Evolutionary conservation across 2,797 vertebrate species (phyloP).

Genomic region (Centropyge bicolor): DNA sequence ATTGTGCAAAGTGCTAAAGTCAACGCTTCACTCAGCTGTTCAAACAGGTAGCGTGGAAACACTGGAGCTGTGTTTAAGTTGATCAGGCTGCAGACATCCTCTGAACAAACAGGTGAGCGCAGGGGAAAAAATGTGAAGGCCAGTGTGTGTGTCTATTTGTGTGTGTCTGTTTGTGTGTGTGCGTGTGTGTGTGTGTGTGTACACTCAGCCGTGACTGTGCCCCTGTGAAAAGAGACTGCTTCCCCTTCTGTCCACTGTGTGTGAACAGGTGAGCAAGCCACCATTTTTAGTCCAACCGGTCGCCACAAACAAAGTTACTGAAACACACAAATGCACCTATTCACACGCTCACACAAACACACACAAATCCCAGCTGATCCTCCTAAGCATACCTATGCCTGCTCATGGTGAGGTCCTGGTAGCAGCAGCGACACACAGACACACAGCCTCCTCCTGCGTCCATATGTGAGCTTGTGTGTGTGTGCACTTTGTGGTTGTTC

Average conservation of each 20-base stretch:
- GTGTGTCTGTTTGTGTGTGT: slow-evolving; percentile 31
- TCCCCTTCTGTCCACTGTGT: slow-evolving; percentile 70
- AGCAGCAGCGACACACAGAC: slow-evolving; percentile 24
- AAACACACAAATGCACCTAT: slow-evolving; percentile 60
- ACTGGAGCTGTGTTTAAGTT: slow-evolving; percentile 72
- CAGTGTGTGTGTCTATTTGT: slow-evolving; percentile 32
- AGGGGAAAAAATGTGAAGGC: slow-evolving; percentile 52
- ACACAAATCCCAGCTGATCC: slow-evolving; percentile 68
- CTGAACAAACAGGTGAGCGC: slow-evolving; percentile 80
- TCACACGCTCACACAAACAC: slow-evolving; percentile 52
- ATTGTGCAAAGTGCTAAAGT: slow-evolving; percentile 80
- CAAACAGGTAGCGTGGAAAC: slow-evolving; percentile 83
- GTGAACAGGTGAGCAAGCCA: slow-evolving; percentile 83
- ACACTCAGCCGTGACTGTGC: slow-evolving; percentile 60
- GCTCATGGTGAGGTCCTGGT: slow-evolving; percentile 43
- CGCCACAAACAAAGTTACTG: slow-evolving; percentile 59
- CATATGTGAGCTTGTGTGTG: slow-evolving; percentile 23
- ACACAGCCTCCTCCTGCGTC: slow-evolving; percentile 37
- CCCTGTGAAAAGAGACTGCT: slow-evolving; percentile 56
- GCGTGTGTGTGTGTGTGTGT: slow-evolving; percentile 46
- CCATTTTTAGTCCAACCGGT: slow-evolving; percentile 52
- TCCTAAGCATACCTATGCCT: slow-evolving; percentile 43
- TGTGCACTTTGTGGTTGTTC: slow-evolving; percentile 59
- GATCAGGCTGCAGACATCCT: slow-evolving; percentile 76
- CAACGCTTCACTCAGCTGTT: slow-evolving; percentile 84